Conservation (phyloP, 2,797 vertebrate species). For the Threskiornis aethiopicus region DNA sequence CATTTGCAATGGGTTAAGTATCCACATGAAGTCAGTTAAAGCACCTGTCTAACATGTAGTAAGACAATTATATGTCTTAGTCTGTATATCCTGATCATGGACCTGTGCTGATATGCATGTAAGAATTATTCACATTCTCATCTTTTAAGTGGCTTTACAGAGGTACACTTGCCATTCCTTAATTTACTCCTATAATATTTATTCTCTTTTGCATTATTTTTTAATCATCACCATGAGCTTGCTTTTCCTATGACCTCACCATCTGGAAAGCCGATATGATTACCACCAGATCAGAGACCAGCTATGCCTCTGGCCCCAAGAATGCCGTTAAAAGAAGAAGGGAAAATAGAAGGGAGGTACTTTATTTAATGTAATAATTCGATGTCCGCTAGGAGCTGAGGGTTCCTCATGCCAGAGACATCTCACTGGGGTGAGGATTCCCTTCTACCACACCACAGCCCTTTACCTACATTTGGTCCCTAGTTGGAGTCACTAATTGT, state of each 20-base stretch:
- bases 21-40: not conserved
- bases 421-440: not conserved
- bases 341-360: not conserved
- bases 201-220: not conserved
- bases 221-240: not conserved
- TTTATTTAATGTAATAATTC: not conserved
- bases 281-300: not conserved
- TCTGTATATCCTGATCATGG: not conserved
- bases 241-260: not conserved
- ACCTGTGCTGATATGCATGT: not conserved
- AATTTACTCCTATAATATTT: not conserved
- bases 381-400: not conserved
- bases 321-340: not conserved
- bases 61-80: not conserved
- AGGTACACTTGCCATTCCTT: not conserved
- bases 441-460: not conserved
- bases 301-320: not conserved
- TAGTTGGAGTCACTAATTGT: not conserved
- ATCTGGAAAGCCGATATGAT: not conserved
- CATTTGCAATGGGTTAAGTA: not conserved
- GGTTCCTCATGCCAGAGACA: not conserved
- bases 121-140: not conserved
- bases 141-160: not conserved
- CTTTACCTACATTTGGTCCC: not conserved
- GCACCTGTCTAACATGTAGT: not conserved